Evolutionary conservation across 2,797 vertebrate genomes (phyloP).

Genomic region (Cyclura pinguis): DNA sequence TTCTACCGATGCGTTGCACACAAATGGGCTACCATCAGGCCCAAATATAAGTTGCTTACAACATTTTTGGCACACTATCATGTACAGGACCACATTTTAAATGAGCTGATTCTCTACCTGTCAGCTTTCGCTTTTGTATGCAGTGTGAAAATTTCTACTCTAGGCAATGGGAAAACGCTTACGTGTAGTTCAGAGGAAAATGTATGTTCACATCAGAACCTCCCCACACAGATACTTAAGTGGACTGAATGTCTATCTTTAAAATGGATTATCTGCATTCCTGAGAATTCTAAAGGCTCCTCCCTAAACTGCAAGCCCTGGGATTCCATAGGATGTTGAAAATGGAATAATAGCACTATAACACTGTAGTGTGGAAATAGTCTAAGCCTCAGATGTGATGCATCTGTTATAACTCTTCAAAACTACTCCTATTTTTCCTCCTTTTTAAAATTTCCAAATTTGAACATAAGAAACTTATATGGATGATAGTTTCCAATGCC

Average conservation of each 20-base stretch:
- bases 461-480: conserved; percentile 42
- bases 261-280: background rate
- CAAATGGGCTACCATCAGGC: too few relatives aligned
- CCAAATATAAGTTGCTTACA: too few relatives aligned
- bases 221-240: background rate
- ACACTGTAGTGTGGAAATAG: too few relatives aligned
- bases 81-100: too few relatives aligned
- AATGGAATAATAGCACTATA: too few relatives aligned
- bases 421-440: background rate
- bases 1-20: too few relatives aligned
- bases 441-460: background rate
- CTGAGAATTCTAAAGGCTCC: too few relatives aligned
- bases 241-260: background rate
- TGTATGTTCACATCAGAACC: background rate
- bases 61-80: too few relatives aligned
- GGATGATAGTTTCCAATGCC: background rate
- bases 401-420: background rate
- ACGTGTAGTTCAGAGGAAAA: background rate
- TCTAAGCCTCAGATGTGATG: background rate
- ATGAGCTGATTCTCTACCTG: too few relatives aligned
- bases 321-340: too few relatives aligned
- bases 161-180: background rate
- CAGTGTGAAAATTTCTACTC: background rate
- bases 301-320: too few relatives aligned
- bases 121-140: too few relatives aligned